Base-by-base conservation (phyloP, 2,888 invertebrate genomes). In the Noctua janthina region DNA sequence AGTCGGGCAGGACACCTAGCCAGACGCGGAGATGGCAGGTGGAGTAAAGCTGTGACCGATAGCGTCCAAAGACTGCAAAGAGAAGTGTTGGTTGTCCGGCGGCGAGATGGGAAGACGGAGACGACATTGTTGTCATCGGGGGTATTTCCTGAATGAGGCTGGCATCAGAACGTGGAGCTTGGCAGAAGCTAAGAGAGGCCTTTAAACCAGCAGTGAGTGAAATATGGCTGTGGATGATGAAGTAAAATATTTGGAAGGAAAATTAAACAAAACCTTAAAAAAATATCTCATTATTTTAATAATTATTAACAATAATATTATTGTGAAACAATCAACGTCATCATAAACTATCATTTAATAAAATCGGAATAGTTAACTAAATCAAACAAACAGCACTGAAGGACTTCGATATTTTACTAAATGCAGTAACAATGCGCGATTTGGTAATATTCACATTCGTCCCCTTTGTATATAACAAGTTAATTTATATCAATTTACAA, bases 341-440 rank as follows among this genome's bases (percentile, higher is more conserved):
- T 94, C 92, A 96, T 97, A 97, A 96, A 97, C 94, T 97, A 95
- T 96, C 90, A 93, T 95, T 94, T 95, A 96, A 96, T 95, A 96
- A 95, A 95, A 95, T 95, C 94, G 93, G 92, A 92, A 94, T 94
- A 95, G 85, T 94, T 91, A 93, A 90, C 87, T 89, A 77, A 85
- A 82, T 84, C 72, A 85, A 89, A 89, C 79, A 84, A 89, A 91
- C 91, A 94, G 93, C 93, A 94, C 92, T 92, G 87, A 79, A 89
- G 89, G 87, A 85, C 83, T 76, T 81, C 82, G 84, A 87, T 84
- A 88, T 88, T 91, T 91, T 89, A 92, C 89, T 92, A 92, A 93
- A 93, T 92, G 92, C 91, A 91, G 90, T 90, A 93, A 93, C 92
- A 92, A 94, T 93, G 87, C 93, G 92, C 92, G 93, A 93, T 95